phyloP scores from a whole-genome alignment of 2,888 invertebrate species.

The Frankliniella intonsa region DNA sequence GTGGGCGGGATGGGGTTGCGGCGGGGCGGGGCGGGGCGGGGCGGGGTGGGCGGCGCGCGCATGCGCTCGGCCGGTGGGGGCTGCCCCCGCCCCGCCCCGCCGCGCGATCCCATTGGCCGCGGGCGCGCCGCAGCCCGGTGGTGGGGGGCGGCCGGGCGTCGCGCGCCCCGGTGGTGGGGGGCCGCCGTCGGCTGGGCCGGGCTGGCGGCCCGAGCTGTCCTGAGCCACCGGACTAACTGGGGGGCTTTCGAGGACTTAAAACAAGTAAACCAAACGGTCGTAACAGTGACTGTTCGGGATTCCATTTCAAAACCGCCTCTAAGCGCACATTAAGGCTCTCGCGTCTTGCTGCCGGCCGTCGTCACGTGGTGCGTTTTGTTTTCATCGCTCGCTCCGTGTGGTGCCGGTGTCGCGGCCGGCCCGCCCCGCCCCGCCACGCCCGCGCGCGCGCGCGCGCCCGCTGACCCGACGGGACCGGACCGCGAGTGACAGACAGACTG shows the following conservation, averaged over 20 bases:
- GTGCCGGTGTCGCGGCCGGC: background rate
- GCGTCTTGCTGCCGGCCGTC: background rate
- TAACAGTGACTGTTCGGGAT: constrained; percentile 22
- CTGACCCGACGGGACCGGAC: too few relatives aligned
- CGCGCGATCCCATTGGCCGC: background rate
- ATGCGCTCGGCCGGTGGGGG: background rate
- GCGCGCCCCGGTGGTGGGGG: background rate
- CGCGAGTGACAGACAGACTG: background rate
- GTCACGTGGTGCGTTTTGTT: constrained; percentile 3
- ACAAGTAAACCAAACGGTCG: constrained; percentile 22
- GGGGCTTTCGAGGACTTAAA: constrained; percentile 26
- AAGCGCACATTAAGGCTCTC: constrained; percentile 17
- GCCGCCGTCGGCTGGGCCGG: background rate
- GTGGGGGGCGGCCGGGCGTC: background rate
- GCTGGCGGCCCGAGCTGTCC: constrained; percentile 11
- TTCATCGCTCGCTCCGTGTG: background rate
- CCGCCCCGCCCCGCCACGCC: too few relatives aligned
- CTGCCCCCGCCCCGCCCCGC: background rate
- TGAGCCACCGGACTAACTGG: constrained; percentile 21
- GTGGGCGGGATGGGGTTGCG: background rate
- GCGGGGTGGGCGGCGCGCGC: background rate
- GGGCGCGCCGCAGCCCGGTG: background rate
- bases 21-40: background rate
- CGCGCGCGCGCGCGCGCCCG: too few relatives aligned
- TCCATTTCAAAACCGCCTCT: constrained; percentile 25